Evolutionary conservation across 2,888 invertebrate genomes (phyloP).

Genomic region (Eudasyphora cyanicolor): DNA sequence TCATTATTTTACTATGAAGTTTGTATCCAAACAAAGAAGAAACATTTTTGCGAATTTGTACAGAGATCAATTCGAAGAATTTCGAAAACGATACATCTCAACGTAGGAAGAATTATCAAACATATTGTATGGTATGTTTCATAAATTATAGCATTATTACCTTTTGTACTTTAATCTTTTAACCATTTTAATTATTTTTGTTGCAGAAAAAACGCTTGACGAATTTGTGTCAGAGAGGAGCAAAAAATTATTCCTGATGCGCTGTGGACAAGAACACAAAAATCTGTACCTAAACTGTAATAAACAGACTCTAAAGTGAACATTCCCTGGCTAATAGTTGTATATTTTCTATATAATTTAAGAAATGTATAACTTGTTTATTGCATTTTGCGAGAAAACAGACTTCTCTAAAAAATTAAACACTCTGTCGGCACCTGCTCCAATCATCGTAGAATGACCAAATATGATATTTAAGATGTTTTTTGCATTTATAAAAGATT

Average conservation of each 20-base stretch:
- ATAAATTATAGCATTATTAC: neutral
- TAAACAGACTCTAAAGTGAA: neutral
- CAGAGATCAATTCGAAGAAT: too few species aligned
- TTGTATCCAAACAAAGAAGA: too few species aligned
- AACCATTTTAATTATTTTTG: conserved; percentile 1
- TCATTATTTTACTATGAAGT: too few species aligned
- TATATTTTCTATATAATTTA: neutral
- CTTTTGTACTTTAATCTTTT: neutral
- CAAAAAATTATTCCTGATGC: neutral
- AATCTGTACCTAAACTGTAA: neutral
- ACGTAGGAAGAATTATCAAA: neutral
- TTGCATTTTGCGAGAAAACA: too few species aligned
- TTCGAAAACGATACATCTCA: neutral
- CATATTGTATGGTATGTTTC: neutral
- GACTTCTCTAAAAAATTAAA: too few species aligned
- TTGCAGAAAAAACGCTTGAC: too few species aligned
- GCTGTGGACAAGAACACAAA: neutral
- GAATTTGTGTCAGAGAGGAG: neutral
- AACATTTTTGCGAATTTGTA: too few species aligned
- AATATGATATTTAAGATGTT: too few species aligned
- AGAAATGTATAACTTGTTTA: too few species aligned
- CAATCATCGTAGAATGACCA: too few species aligned
- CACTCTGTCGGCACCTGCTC: too few species aligned
- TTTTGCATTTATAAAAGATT: too few species aligned
- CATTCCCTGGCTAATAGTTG: neutral